Conservation (phyloP, 2,888 invertebrate genomes). For the Drosophila anomelani region DNA sequence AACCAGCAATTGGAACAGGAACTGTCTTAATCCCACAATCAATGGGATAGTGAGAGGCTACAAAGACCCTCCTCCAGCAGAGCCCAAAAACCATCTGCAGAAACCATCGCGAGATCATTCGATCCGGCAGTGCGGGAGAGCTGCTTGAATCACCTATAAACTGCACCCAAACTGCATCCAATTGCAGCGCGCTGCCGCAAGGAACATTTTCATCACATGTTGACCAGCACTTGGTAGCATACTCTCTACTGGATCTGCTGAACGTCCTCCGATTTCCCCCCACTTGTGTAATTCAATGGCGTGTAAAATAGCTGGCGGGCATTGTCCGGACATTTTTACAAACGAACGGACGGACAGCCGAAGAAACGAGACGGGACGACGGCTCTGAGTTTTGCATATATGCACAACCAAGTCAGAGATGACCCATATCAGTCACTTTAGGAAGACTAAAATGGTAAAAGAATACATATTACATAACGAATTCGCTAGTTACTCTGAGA, state of each 20-base stretch:
- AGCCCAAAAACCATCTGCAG: conserved; percentile 12
- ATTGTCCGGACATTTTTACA: conserved; percentile 47
- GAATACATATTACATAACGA: background rate
- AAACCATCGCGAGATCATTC: conserved; percentile 18
- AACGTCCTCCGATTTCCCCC: conserved; percentile 22
- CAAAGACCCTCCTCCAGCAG: conserved; percentile 25
- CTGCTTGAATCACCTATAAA: conserved; percentile 13
- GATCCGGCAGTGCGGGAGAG: conserved; percentile 26
- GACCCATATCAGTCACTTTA: conserved; percentile 1
- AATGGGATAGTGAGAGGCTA: conserved; percentile 53
- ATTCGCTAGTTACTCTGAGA: background rate
- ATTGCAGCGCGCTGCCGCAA: background rate
- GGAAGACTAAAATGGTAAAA: background rate
- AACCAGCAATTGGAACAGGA: conserved; percentile 52
- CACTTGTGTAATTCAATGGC: conserved; percentile 73
- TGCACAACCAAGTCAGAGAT: conserved; percentile 20
- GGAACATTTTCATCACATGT: conserved; percentile 60
- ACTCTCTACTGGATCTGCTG: conserved; percentile 22
- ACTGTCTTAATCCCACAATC: conserved; percentile 71
- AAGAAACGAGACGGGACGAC: conserved; percentile 40
- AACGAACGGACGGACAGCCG: conserved; percentile 12
- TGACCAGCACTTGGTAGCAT: conserved; percentile 43
- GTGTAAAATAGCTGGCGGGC: conserved; percentile 74
- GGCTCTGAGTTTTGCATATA: conserved; percentile 34
- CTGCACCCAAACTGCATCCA: conserved; percentile 9